phyloP scores from a whole-genome alignment of 2,888 invertebrate genomes.

The Poecilobothrus nobilitatus region DNA sequence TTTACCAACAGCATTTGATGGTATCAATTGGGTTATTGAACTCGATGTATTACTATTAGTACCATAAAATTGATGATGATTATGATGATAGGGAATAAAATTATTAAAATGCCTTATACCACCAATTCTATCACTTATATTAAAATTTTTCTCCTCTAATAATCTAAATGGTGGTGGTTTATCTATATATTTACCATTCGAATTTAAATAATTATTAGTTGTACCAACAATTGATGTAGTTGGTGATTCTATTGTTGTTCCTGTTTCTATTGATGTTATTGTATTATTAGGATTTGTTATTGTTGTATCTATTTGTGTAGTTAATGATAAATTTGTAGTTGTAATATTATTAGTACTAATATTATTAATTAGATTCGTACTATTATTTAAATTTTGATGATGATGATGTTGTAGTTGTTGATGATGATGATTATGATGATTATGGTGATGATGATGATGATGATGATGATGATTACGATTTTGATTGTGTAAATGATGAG shows the following conservation, averaged over 20 bases:
- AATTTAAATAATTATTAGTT: not conserved
- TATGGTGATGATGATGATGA: constrained; percentile 17
- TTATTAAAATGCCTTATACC: constrained; percentile 34
- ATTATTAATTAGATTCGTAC: constrained; percentile 5
- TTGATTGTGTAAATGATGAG: constrained; percentile 15
- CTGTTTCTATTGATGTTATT: not conserved
- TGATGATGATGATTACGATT: constrained; percentile 8
- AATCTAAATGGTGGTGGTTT: constrained; percentile 4
- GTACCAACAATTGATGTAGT: not conserved
- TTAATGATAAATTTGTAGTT: constrained; percentile 1
- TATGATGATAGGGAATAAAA: constrained; percentile 42
- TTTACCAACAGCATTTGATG: constrained; percentile 6
- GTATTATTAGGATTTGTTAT: not conserved
- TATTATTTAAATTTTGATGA: constrained; percentile 14
- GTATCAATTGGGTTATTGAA: constrained; percentile 36
- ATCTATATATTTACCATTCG: not conserved
- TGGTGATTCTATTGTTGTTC: constrained; percentile 10
- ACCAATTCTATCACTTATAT: constrained; percentile 6
- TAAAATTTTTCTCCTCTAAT: constrained; percentile 1
- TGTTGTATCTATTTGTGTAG: not conserved
- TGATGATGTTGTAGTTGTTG: constrained; percentile 17
- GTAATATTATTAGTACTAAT: constrained; percentile 2
- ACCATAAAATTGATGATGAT: constrained; percentile 40
- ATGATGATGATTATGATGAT: constrained; percentile 16
- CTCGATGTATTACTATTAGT: constrained; percentile 42